These are phyloP conservation scores for Tigriopus californicus DNA, from an alignment of 2,888 invertebrate species.

Conservation along the genomic window DNA sequence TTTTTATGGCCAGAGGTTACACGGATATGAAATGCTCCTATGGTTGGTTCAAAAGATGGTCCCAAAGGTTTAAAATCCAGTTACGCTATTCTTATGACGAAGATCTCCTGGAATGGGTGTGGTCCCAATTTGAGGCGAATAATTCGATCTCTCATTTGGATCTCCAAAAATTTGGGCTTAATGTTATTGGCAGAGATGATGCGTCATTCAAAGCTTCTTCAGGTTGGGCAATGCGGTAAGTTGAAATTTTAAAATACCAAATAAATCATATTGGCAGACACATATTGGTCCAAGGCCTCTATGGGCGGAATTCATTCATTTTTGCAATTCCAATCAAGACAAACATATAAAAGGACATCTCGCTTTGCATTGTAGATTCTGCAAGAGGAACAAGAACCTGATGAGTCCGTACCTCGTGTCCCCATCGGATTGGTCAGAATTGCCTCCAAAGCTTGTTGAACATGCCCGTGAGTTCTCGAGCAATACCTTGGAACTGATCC, in stretches of 20 bases:
- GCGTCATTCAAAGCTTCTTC: conserved; percentile 3
- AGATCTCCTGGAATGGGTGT: background rate
- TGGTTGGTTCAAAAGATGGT: conserved; percentile 11
- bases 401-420: background rate
- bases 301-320: no score
- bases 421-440: background rate
- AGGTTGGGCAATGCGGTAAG: conserved; percentile 5
- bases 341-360: no score
- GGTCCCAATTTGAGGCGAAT: conserved; percentile 1
- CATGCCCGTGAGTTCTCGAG: background rate
- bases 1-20: background rate
- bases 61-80: conserved; percentile 5
- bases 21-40: conserved; percentile 12
- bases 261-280: no score
- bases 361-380: background rate
- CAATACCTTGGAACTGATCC: background rate
- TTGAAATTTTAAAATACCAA: no score
- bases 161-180: background rate
- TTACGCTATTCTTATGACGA: conserved; percentile 5
- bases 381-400: background rate
- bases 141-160: background rate
- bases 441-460: background rate
- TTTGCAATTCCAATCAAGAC: no score
- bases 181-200: background rate
- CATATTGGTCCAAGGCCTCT: no score